Conservation (phyloP, 2,113 vertebrate genomes). For the Ailuropoda melanoleuca region DNA sequence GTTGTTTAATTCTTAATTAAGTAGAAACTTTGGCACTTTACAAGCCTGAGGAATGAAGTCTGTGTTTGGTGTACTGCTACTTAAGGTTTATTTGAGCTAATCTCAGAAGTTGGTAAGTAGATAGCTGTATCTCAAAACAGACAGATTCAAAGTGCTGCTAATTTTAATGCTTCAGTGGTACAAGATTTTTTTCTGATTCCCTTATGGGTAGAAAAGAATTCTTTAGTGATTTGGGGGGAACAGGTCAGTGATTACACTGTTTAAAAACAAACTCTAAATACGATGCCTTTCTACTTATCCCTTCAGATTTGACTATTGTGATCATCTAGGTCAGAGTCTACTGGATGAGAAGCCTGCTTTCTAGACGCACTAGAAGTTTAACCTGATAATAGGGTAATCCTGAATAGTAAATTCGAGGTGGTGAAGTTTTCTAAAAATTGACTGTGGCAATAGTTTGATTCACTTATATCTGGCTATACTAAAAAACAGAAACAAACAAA, state of each 20-base stretch:
- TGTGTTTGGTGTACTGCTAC: not conserved
- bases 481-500: not conserved
- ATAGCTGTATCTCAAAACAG: not conserved
- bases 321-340: not conserved
- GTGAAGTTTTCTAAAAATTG: not conserved
- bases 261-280: not conserved
- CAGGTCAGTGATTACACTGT: not conserved
- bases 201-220: too few relatives aligned
- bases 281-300: not conserved
- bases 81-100: not conserved
- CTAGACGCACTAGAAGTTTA: not conserved
- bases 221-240: too few relatives aligned
- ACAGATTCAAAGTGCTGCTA: not conserved
- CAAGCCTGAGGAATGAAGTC: not conserved
- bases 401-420: not conserved
- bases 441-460: not conserved
- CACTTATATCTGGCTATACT: not conserved
- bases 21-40: not conserved
- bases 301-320: not conserved
- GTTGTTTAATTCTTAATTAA: slow-evolving; percentile 12
- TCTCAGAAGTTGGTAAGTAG: not conserved
- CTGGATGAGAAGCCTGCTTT: not conserved
- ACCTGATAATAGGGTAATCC: not conserved
- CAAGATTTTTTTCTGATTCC: not conserved
- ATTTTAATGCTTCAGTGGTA: slow-evolving; percentile 1